Evolutionary conservation across 2,797 vertebrate genomes (phyloP), one percentile per base, ranked within the genome.

Genomic region (Pagetopsis macropterus): DNA sequence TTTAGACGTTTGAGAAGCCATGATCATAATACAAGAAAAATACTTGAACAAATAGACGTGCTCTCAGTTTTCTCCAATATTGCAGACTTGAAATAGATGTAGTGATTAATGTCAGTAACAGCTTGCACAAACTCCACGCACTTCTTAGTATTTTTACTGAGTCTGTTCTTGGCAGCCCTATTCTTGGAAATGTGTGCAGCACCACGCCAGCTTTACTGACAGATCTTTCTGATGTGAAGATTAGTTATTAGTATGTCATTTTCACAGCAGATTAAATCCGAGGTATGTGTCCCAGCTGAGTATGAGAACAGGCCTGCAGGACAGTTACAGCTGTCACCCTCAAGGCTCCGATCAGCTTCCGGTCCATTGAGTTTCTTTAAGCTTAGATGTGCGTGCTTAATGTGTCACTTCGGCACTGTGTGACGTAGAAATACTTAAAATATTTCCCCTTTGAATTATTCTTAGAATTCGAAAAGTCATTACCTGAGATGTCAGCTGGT

Each of bases 201-300:
- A 55, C 51, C 3, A 4, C 3, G 60, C 51, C 48, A 70, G 48
- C 44, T 70, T 65, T 45, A 21, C 76, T 74, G 76, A 82, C 65
- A 64, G 66, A 31, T n/a, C 57, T 54, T 52, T 61, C 62, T 86
- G 77, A 87, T 79, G 71, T 71, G 74, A 65, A 48, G 64, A 50
- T 69, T 23, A 9, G 70, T 76, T 81, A 88, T 86, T 81, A 86
- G 78, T 81, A 55, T 83, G 61, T 79, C 70, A 83, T 92, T 88
- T 87, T 66, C 61, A 85, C 84, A 80, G 81, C 66, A 85, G 83
- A 89, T 91, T 92, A 87, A 85, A 74, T 83, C 81, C 16, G 70
- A 87, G 91, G 88, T 87, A 92, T 92, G 86, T 64, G 76, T 70
- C 58, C 85, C 59, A 65, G 66, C 83, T 57, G 63, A 73, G 85